Base-by-base conservation (phyloP, 2,888 invertebrate species). In the Ophion obscuratus region DNA sequence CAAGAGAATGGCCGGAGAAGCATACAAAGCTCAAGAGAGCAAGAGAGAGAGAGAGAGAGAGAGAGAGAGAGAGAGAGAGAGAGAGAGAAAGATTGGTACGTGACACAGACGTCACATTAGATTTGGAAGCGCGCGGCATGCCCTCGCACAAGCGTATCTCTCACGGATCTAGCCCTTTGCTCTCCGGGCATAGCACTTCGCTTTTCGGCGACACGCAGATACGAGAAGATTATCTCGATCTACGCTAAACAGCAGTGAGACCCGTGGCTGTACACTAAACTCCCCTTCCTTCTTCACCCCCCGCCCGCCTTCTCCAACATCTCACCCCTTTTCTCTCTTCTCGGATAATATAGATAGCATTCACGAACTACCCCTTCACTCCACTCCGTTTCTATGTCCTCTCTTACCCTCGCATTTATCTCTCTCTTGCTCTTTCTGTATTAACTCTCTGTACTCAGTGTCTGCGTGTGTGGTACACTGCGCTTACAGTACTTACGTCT, bases 311-410 rank as follows among this genome's bases (percentile, higher is more conserved):
- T 11, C 53, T 53, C 89, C 81, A 84, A 83, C 85, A 57, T 53
- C 57, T 40, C 24, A 17, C 47, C 67, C 59, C 74, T 59, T 89
- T 91, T 90, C 90, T 90, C 90, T 90, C 89, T 89, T 85, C 89
- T 91, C 90, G 92, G 93, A 93, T 93, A 93, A 94, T 92, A 92
- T 91, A 93, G 94, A 94, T 94, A 93, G 90, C 92, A 93, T 94
- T 93, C 92, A 88, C 76, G 44, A 80, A 67, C 78, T 92, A 90
- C 89, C 88, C 88, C 84, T 88, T 87, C 75, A 62, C 70, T 74
- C 64, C 86, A 80, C 83, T 71, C 27, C 27, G 20, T 59, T 11
- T 57, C 47, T 71, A 76, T 68, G 31, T 66, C 68, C 81, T 66
- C 81, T 78, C 67, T 81, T 78, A 75, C 79, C 81, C 67, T 59